Base-by-base conservation (phyloP, 1,140 invertebrate genomes). In the Dinoponera quadriceps region DNA sequence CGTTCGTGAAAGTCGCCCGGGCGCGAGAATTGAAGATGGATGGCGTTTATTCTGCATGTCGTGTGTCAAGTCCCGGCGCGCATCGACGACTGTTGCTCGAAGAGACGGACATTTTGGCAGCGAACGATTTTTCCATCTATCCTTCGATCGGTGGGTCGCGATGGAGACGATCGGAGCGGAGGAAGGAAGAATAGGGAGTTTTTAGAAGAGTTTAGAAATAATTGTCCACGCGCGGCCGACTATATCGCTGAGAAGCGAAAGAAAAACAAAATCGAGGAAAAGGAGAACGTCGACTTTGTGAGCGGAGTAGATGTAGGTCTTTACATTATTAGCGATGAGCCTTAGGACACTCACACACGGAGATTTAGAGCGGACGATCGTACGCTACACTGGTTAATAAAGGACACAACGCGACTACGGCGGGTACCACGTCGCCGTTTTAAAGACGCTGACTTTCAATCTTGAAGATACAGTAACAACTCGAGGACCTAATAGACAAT, bases 401-500 rank as follows among this genome's bases (percentile, higher is more conserved):
- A n/a, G 38, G 22, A 22, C 13, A 22, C 20, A 55, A 33, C 3
- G 22, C 3, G 22, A 20, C 33, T n/a, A 33, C 65, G 13, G n/a
- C 33, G 68, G 44, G 0, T 27, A 69, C 25, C 18, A 48, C 29
- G 20, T 38, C 54, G 14, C 16, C 13, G 54, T 29, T 69, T 7
- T 49, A 69, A 16, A 49, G 25, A 27, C 38, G 7, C 16, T n/a
- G 14, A 54, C 29, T 80, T 57, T 44, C 38, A 55, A 9, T 78
- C 57, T 57, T 44, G n/a, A 59, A 57, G 33, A 48, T 80, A 57
- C 29, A 9, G 33, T 44, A 27, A 78, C 29, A 20, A 55, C 18
- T 57, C 14, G 16, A 78, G 33, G 51, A 69, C 18, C 33, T 80
- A 80, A 69, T 57, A 69, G 33, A 69, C 51, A 69, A 78, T 68